Percentiles rank a stretch among this genome's conserved stretches.
Evolutionary conservation across 2,888 invertebrate genomes (phyloP).

Genomic region (Drosophila ustulata): DNA sequence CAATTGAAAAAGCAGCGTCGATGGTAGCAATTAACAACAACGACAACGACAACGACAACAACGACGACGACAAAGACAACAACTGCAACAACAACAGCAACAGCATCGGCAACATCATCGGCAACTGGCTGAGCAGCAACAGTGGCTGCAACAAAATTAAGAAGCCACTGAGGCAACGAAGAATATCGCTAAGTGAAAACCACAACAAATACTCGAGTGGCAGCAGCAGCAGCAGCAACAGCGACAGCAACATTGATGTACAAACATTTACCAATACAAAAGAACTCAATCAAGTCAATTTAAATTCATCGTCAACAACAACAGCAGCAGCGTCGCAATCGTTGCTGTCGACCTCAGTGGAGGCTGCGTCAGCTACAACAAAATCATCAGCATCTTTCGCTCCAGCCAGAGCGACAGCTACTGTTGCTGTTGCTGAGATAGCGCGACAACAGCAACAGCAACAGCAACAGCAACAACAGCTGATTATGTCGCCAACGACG

Average conservation of each 20-base stretch:
- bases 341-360: conserved; percentile 56
- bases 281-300: conserved; percentile 80
- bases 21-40: conserved; percentile 65
- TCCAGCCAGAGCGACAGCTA: conserved; percentile 16
- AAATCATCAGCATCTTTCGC: conserved; percentile 13
- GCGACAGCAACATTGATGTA: conserved; percentile 63
- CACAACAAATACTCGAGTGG: conserved; percentile 39
- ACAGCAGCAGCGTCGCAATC: conserved; percentile 41
- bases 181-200: conserved; percentile 60
- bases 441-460: conserved; percentile 33
- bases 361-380: conserved; percentile 44
- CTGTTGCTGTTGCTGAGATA: conserved; percentile 56
- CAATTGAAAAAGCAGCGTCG: conserved; percentile 65
- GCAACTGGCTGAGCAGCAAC: conserved; percentile 34
- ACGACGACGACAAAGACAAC: conserved; percentile 26
- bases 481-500: conserved; percentile 67
- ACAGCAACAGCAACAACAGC: conserved; percentile 46
- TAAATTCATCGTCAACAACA: conserved; percentile 69
- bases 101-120: conserved; percentile 6
- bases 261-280: conserved; percentile 79
- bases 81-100: conserved; percentile 15
- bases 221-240: conserved; percentile 31
- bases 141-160: conserved; percentile 66
- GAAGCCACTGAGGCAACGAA: conserved; percentile 53
- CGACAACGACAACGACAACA: conserved; percentile 24